phyloP scores from a whole-genome alignment of 2,113 vertebrate genomes.

The Leptobrachium leishanense region DNA sequence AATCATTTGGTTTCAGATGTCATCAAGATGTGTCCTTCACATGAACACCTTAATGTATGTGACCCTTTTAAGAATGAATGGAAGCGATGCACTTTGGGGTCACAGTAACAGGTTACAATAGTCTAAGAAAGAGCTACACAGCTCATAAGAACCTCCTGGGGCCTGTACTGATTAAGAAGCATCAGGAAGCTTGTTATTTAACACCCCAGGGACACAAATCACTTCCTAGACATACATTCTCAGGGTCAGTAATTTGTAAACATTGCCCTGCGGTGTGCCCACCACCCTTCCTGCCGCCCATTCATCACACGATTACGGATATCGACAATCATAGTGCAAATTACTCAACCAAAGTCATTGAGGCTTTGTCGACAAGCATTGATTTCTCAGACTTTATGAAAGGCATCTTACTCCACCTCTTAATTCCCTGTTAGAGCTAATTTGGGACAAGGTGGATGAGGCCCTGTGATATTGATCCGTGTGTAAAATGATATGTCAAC shows the following conservation, averaged over 20 bases:
- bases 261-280: neutral
- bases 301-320: constrained; percentile 11
- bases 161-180: no score
- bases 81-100: no score
- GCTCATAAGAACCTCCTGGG: no score
- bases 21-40: no score
- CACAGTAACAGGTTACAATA: no score
- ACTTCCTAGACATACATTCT: neutral
- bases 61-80: no score
- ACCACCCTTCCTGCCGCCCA: neutral
- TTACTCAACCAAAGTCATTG: constrained; percentile 6
- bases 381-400: neutral
- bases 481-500: neutral
- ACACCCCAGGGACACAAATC: neutral
- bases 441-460: neutral
- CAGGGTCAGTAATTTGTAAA: neutral
- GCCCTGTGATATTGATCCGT: neutral
- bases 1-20: no score
- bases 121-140: no score
- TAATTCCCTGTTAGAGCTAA: constrained; percentile 14
- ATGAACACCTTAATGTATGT: no score
- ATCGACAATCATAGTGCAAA: neutral
- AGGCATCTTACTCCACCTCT: constrained; percentile 15
- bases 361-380: constrained; percentile 1
- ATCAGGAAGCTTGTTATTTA: no score